Conservation (phyloP, 2,888 invertebrate genomes). For the Serrognathus titanus region DNA sequence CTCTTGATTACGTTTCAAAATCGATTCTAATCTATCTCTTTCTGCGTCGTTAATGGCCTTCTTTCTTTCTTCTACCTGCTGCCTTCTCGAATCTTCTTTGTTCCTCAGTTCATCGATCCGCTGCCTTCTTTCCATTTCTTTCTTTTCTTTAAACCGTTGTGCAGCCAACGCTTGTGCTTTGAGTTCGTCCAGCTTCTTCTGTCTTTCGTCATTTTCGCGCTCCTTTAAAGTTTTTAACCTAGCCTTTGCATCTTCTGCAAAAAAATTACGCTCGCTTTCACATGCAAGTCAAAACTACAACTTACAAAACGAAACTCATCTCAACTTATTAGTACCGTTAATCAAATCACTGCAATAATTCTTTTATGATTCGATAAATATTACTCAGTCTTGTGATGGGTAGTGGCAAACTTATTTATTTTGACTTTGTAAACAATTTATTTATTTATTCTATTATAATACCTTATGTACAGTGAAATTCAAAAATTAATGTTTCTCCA, state of each 20-base stretch:
- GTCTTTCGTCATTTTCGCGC: conserved; percentile 84
- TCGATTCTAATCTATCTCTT: conserved; percentile 79
- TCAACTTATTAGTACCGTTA: conserved; percentile 1
- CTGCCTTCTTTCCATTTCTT: conserved; percentile 78
- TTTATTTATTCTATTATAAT: too few species aligned
- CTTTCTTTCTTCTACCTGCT: conserved; percentile 82
- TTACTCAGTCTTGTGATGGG: too few species aligned
- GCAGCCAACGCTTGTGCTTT: conserved; percentile 85
- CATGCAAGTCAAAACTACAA: not conserved
- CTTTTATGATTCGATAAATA: not conserved
- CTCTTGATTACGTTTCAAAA: conserved; percentile 81
- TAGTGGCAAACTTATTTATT: too few species aligned
- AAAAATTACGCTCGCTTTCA: conserved; percentile 7
- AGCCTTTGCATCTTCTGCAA: conserved; percentile 57
- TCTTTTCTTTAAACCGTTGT: conserved; percentile 84
- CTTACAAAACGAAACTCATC: not conserved
- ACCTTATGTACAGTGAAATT: too few species aligned
- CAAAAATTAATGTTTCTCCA: too few species aligned
- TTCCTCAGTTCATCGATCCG: conserved; percentile 79
- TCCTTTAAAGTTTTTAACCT: conserved; percentile 75
- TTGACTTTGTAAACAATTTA: too few species aligned
- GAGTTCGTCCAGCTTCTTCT: conserved; percentile 84
- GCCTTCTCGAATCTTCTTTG: conserved; percentile 69
- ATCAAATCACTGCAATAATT: not conserved
- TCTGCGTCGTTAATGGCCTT: conserved; percentile 87